Base-by-base conservation (phyloP, 2,888 invertebrate genomes). In the Gryllus longicercus region DNA sequence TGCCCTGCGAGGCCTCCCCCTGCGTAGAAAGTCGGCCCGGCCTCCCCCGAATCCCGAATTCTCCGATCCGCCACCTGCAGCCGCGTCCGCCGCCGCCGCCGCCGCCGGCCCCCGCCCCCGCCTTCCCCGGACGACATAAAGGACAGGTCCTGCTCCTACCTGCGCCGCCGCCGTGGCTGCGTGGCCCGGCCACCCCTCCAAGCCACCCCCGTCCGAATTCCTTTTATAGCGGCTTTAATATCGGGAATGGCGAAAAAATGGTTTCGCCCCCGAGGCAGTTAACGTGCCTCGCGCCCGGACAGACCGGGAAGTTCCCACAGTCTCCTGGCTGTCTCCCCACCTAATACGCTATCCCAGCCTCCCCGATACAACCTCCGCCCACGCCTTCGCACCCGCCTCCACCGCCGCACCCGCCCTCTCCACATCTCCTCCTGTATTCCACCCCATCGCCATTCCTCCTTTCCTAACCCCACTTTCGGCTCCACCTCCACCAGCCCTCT, bases 1-100 rank as follows among this genome's bases (percentile, higher is more conserved):
- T 63, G 63, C 63, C 16, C 16, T 8, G 14, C 14, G 63, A 4
- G 16, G 63, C 14, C 63, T 63, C 63, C 63, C 38, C 63, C 63
- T 63, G 63, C 63, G n/a, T 63, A n/a, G 63, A 63, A 63, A 63
- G 63, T 63, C 63, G 63, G 63, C 63, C 63, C 63, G 63, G 63
- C 63, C 63, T 63, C 63, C 63, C 63, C 63, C 63, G 63, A 63
- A 63, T 63, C 63, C 63, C 63, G 63, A 63, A 63, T 63, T 63
- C 63, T 63, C 63, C 63, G 63, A 63, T 63, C 63, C 63, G 63
- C 63, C 63, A 63, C 63, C 63, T 63, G 63, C 63, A 63, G n/a
- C 63, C 14, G 63, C 63, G n/a, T 18, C 63, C 63, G 16, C 63
- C 63, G n/a, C 63, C 63, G 3, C 63, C 63, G 63, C 5, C 63